A percentile compares a stretch with the other conserved stretches of the same genome.
These are phyloP conservation scores for Pachymerium ferrugineum DNA, from an alignment of 2,888 invertebrate genomes.

Conservation along the genomic window DNA sequence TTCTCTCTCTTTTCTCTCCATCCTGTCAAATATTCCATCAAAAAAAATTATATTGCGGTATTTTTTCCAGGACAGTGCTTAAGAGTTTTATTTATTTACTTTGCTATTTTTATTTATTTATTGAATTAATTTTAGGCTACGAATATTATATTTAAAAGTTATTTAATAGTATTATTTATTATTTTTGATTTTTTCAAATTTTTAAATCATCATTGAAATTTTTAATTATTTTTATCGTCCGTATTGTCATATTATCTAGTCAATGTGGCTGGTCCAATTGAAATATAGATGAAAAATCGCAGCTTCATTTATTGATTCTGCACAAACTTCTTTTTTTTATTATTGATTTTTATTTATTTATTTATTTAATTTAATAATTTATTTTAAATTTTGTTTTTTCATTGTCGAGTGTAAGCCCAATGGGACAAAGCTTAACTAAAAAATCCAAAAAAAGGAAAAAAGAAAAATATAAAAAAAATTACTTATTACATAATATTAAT, in stretches of 20 bases:
- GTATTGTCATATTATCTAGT: not conserved
- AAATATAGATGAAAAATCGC: not conserved
- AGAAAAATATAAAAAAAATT: not conserved
- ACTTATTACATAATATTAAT: no score
- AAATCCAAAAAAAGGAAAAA: no score
- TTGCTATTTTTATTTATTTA: not conserved
- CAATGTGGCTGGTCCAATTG: constrained; percentile 14
- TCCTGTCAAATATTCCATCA: constrained; percentile 1
- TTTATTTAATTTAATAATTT: no score
- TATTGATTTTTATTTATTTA: no score
- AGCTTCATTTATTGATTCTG: not conserved
- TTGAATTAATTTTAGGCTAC: not conserved
- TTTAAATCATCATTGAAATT: not conserved
- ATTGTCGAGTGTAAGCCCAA: not conserved
- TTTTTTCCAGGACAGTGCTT: no score
- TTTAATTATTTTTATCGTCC: not conserved
- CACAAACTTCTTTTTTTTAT: not conserved
- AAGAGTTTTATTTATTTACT: constrained; percentile 9
- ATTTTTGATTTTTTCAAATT: not conserved
- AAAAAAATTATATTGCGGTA: constrained; percentile 1
- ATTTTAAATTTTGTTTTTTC: not conserved
- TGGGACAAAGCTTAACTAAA: not conserved
- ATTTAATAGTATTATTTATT: not conserved
- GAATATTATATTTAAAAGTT: not conserved
- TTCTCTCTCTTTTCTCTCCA: not conserved